phyloP scores from a whole-genome alignment of 2,797 vertebrate species.

The Anguilla anguilla region DNA sequence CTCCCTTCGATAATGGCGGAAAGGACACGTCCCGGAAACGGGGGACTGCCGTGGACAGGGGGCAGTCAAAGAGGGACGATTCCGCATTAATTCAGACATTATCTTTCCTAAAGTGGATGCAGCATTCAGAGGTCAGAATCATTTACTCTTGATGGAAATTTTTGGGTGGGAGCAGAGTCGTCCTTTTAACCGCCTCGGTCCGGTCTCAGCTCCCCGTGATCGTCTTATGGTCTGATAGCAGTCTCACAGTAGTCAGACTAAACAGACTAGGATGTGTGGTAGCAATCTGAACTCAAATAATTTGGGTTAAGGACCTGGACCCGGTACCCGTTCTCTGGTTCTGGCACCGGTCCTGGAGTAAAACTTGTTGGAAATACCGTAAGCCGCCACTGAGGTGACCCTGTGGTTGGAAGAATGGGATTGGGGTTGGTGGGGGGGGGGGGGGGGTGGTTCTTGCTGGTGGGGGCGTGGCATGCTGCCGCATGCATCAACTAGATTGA shows the following conservation, averaged over 20 bases:
- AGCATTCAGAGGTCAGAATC: not conserved
- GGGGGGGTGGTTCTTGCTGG: not conserved
- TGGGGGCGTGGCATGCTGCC: not conserved
- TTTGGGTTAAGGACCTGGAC: not conserved
- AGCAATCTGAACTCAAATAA: not conserved
- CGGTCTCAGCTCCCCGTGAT: not conserved
- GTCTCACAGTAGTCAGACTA: not conserved
- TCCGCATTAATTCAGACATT: not conserved
- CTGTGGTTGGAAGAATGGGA: not conserved
- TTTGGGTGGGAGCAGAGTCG: not conserved
- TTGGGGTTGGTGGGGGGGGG: not conserved
- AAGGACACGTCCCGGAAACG: not conserved
- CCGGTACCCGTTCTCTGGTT: not conserved
- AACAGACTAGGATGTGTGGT: not conserved
- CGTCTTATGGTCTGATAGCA: not conserved
- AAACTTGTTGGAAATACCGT: not conserved
- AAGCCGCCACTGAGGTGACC: not conserved
- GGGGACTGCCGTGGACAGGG: not conserved
- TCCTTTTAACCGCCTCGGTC: not conserved
- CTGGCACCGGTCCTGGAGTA: not conserved
- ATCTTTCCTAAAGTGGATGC: not conserved
- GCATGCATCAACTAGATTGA: conserved; percentile 61
- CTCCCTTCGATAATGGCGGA: not conserved
- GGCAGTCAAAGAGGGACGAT: not conserved
- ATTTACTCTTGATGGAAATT: not conserved